phyloP scores from a whole-genome alignment of 2,888 invertebrate genomes.

The Dicranocentrus wangi region DNA sequence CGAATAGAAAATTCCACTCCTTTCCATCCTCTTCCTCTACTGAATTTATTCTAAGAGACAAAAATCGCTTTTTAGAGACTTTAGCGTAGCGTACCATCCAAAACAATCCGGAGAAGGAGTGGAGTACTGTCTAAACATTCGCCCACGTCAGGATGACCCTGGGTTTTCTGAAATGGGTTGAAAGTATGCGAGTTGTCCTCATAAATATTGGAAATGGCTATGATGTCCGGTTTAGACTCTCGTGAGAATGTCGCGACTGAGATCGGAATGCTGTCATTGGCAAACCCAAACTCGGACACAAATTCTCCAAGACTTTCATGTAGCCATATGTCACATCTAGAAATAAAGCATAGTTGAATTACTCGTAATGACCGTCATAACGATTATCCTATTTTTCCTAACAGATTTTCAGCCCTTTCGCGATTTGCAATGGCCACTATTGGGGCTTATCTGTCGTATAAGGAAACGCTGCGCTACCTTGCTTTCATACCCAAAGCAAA shows the following conservation, averaged over 20 bases:
- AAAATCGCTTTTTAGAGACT: not conserved
- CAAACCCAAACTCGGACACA: slow-evolving; percentile 72
- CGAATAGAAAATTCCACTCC: slow-evolving; percentile 3
- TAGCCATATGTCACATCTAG: slow-evolving; percentile 72
- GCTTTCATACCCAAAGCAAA: too few species aligned
- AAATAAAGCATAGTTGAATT: slow-evolving; percentile 46
- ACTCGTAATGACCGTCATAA: slow-evolving; percentile 33
- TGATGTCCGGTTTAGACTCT: slow-evolving; percentile 71
- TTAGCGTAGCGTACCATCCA: slow-evolving; percentile 66
- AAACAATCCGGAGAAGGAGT: slow-evolving; percentile 70
- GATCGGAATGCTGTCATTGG: slow-evolving; percentile 72
- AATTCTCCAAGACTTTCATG: slow-evolving; percentile 72
- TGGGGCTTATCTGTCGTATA: not conserved
- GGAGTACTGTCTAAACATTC: slow-evolving; percentile 72
- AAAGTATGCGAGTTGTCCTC: slow-evolving; percentile 71
- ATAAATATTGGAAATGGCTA: slow-evolving; percentile 72
- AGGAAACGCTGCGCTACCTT: not conserved
- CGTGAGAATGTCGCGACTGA: slow-evolving; percentile 72
- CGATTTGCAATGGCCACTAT: not conserved
- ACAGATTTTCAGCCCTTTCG: not conserved
- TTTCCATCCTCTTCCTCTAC: too few species aligned
- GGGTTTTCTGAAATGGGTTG: slow-evolving; percentile 71
- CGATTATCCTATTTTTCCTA: slow-evolving; percentile 25
- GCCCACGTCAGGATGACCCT: slow-evolving; percentile 71
- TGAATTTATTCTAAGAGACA: not conserved